Base-by-base conservation (phyloP, 2,797 vertebrate species). In the Gallinago stenura region DNA sequence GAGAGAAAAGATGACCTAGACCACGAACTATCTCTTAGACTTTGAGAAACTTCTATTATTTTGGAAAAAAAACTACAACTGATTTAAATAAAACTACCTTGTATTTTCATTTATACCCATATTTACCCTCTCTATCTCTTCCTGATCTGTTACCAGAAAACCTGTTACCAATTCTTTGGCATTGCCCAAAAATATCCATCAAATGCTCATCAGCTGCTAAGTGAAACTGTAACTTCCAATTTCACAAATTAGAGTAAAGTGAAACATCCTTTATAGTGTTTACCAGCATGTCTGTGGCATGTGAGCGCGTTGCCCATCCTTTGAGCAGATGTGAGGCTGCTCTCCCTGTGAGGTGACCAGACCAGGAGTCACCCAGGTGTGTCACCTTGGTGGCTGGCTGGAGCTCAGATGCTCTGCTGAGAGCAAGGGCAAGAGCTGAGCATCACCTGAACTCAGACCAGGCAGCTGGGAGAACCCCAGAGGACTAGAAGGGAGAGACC, bases 341-440 rank as follows among this genome's bases (percentile, higher is more conserved):
- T 80, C 12, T 57, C 14, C 56, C 53, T 22, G 20, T 4, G 58
- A 4, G 2, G 11, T 4, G 5, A 8, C 25, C 54, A 75, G 18
- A 39, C 0, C 53, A 51, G 75, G 50, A 77, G 14, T 21, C 57
- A 12, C 20, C 15, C 46, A 22, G 30, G 5, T 26, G 31, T 17
- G 51, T 10, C 6, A 43, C 15, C 46, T 17, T 28, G 41, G 12
- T 3, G 5, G 18, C 20, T 48, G 3, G 31, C 24, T n/a, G 19
- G 26, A 66, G 43, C 20, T 64, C 75, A 50, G 26, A 30, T 25
- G 22, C 31, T 50, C 51, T 69, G 53, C 65, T 18, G 43, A 64
- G 35, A 31, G n/a, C 7, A 62, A 58, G 9, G 9, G 11, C 0
- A 0, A 54, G 72, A 53, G 41, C 20, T 60, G 41, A 60, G 79